These are phyloP conservation scores for Beroe forskalii DNA, from an alignment of 37 sponge, comb jelly and placozoan genomes.

Conservation along the genomic window DNA sequence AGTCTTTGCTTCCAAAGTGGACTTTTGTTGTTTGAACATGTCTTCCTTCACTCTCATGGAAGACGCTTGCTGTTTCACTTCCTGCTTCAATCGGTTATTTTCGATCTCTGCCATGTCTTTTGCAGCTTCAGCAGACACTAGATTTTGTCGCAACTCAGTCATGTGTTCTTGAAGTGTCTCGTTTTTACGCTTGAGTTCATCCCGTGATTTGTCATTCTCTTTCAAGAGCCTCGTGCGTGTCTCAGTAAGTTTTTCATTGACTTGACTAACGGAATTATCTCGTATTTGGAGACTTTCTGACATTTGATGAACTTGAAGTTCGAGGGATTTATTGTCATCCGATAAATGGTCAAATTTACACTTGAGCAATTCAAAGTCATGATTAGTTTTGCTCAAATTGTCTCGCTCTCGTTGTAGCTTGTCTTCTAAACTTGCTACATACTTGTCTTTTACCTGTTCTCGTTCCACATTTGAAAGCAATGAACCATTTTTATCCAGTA, in stretches of 20 bases:
- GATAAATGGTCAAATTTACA: slow-evolving; percentile 49
- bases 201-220: slow-evolving; percentile 41
- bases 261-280: slow-evolving; percentile 32
- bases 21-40: slow-evolving; percentile 55
- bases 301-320: slow-evolving; percentile 33
- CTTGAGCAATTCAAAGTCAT: slow-evolving; percentile 50
- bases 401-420: slow-evolving; percentile 42
- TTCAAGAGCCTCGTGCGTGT: neutral
- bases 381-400: neutral
- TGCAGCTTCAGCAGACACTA: slow-evolving; percentile 63
- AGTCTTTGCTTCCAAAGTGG: slow-evolving; percentile 27
- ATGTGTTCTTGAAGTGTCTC: slow-evolving; percentile 62
- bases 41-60: slow-evolving; percentile 61
- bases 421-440: slow-evolving; percentile 23
- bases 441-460: slow-evolving; percentile 38
- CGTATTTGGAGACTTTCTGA: slow-evolving; percentile 21
- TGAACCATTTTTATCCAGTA: slow-evolving; percentile 32
- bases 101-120: slow-evolving; percentile 53
- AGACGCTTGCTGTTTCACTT: slow-evolving; percentile 59
- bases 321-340: slow-evolving; percentile 48
- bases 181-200: slow-evolving; percentile 48
- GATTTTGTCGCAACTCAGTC: slow-evolving; percentile 39
- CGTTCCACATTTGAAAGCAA: slow-evolving; percentile 33
- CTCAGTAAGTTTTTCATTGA: slow-evolving; percentile 43
- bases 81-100: slow-evolving; percentile 35